Evolutionary conservation across 2,888 invertebrate species (phyloP), one percentile per base, ranked within the genome.

Genomic region (Agonopterix arenella): DNA sequence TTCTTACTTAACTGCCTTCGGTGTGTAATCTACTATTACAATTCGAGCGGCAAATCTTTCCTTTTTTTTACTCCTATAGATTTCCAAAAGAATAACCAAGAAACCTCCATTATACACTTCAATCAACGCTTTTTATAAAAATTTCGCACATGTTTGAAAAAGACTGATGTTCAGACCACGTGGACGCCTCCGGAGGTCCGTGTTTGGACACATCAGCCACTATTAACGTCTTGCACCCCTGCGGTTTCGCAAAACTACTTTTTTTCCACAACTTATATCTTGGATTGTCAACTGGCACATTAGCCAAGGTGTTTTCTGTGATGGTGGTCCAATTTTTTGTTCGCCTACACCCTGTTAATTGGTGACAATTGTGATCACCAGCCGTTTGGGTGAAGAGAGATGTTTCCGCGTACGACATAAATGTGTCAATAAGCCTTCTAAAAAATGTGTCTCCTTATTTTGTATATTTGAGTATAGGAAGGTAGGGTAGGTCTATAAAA

Each of bases 321-420:
- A 62, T 62, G 88, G 86, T 85, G 88, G 88, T 83, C 86, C 58
- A 57, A 46, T 65, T 80, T 85, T 84, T 82, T 73, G 64, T 55
- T 59, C 66, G 59, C 60, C 63, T 62, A 63, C 69, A 66, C 66
- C 55, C 74, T 72, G 83, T 84, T 88, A 85, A 86, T 89, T 85
- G 86, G 78, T 81, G 86, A 86, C 88, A 86, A 85, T 85, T 75
- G 80, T 76, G 81, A 81, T 84, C 76, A 79, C 70, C 76, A 71
- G 70, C 76, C 73, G 70, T 75, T 76, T 63, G 69, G 64, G 76
- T 72, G 83, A 73, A 84, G 86, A 86, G 73, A 80, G 84, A 88
- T 78, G 79, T 86, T 80, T 84, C 82, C 84, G 62, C 64, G 58
- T 11, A 13, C 52, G 67, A 73, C 84, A 84, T 77, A 83, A 83